phyloP scores from a whole-genome alignment of 2,888 invertebrate species.

The Cataglyphis cursor region DNA sequence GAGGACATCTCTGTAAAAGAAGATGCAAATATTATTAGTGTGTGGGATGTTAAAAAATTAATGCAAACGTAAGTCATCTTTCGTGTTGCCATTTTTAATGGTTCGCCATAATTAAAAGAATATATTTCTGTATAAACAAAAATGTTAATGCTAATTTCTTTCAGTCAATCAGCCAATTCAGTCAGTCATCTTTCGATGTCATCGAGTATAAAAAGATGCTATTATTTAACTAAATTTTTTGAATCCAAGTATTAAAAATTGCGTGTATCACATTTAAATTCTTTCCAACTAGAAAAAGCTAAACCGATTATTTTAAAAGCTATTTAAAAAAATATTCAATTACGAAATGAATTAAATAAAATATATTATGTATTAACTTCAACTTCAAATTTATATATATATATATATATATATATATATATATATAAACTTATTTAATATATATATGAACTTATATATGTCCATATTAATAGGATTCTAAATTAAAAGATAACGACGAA shows the following conservation, averaged over 20 bases:
- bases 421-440: not conserved
- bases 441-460: not conserved
- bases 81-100: constrained; percentile 22
- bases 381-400: not conserved
- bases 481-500: not conserved
- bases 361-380: not conserved
- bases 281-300: not conserved
- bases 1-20: constrained; percentile 4
- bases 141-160: not conserved
- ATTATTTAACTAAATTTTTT: not conserved
- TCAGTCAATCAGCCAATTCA: no score
- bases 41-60: constrained; percentile 29
- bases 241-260: not conserved
- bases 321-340: not conserved
- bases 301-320: not conserved
- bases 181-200: not conserved
- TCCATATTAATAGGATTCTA: not conserved
- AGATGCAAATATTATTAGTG: constrained; percentile 19
- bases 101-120: constrained; percentile 2
- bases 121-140: not conserved
- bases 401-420: not conserved
- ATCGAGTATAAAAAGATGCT: not conserved
- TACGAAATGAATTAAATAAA: not conserved
- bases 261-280: not conserved
- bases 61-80: constrained; percentile 8